Evolutionary conservation across 1,140 invertebrate species (phyloP), one percentile per base, ranked within the genome.

Genomic region (Calliopsis andreniformis): DNA sequence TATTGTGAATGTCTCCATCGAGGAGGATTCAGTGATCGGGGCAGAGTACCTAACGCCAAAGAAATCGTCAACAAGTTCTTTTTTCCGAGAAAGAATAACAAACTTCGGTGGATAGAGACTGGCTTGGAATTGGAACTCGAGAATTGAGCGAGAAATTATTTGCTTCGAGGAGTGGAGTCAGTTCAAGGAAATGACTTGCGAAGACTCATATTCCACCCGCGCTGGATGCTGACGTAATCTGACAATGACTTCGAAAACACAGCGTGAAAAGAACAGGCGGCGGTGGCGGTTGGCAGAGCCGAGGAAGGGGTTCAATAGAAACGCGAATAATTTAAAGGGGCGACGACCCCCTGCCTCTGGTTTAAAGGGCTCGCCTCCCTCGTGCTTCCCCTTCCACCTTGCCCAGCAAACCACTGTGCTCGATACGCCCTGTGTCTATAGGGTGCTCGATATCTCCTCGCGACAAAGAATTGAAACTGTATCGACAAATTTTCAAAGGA

Each of bases 321-420:
- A 68, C 30, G 53, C 25, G 45, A 58, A 42, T 81, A 82, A 82
- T 87, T 87, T 87, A 84, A 87, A 87, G 71, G 85, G 86, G 85
- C 84, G 84, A 87, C 78, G 86, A 87, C 73, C 80, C 84, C 76
- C 58, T 18, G 45, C 75, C 75, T 79, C 81, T 78, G 77, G 75
- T 87, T 87, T 87, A 87, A 87, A 87, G 84, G 78, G 82, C 85
- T 84, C 63, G 66, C 20, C 69, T 62, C 78, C 66, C 58, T 73
- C 30, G 30, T 30, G 28, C 10, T 30, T 23, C 35, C 25, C 25
- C 32, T 25, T 23, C 69, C 32, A 23, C 3, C 43, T 18, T 43
- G 23, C 14, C 30, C 39, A 7, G 25, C 28, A 10, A 73, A 73
- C 62, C n/a, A 20, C 49, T 61, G 43, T 51, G 23, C 32, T 58